These are phyloP conservation scores for Antheraea yamamai DNA, from an alignment of 2,888 invertebrate genomes.

Conservation along the genomic window DNA sequence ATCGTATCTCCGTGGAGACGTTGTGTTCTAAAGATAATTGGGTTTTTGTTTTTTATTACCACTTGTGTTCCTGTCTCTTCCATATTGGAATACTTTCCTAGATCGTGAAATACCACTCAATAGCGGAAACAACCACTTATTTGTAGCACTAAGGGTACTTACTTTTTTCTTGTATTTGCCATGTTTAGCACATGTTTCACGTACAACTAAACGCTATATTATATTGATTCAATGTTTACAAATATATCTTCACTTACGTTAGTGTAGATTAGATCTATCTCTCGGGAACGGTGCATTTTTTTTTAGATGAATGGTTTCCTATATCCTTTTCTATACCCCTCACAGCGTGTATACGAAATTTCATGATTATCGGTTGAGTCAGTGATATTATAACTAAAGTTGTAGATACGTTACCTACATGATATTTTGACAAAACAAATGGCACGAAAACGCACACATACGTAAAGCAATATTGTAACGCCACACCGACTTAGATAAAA, in stretches of 20 bases:
- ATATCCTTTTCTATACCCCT: too few relatives aligned
- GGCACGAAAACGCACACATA: too few relatives aligned
- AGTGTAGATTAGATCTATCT: too few relatives aligned
- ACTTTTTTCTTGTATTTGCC: constrained; percentile 25
- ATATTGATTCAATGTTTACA: not conserved
- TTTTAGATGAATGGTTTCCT: too few relatives aligned
- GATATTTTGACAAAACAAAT: too few relatives aligned
- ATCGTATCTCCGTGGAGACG: constrained; percentile 33
- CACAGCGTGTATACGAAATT: too few relatives aligned
- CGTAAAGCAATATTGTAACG: too few relatives aligned
- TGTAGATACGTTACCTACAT: too few relatives aligned
- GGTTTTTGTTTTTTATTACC: constrained; percentile 46
- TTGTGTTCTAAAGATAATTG: constrained; percentile 43
- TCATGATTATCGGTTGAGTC: too few relatives aligned
- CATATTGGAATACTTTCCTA: constrained; percentile 50
- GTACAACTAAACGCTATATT: not conserved
- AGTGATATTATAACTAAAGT: too few relatives aligned
- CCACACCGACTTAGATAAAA: too few relatives aligned
- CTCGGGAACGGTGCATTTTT: too few relatives aligned
- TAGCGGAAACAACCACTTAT: constrained; percentile 31
- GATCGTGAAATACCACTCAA: constrained; percentile 62
- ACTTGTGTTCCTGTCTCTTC: constrained; percentile 41
- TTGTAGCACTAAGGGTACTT: constrained; percentile 31
- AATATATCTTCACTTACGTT: not conserved
- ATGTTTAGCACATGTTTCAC: not conserved